phyloP scores from a whole-genome alignment of 53 echinoderm and acorn worm species.

The Luidia sarsii region DNA sequence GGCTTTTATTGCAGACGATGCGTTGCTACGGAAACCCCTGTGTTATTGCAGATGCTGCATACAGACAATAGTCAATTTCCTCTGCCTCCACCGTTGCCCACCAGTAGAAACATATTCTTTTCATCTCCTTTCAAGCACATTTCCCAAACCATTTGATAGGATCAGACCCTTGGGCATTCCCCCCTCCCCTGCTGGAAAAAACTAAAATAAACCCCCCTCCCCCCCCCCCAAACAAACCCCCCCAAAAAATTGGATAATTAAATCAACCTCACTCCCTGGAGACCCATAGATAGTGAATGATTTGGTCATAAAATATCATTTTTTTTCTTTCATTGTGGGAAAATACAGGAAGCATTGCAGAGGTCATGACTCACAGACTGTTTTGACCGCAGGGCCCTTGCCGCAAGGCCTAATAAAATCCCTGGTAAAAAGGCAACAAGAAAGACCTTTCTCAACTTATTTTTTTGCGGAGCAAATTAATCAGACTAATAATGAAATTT shows the following conservation, averaged over 20 bases:
- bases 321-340: background rate
- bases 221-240: background rate
- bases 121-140: background rate
- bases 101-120: background rate
- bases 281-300: conserved; percentile 24
- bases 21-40: background rate
- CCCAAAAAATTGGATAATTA: conserved; percentile 25
- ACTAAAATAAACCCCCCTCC: background rate
- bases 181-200: background rate
- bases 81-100: too few species aligned
- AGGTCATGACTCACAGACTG: conserved; percentile 41
- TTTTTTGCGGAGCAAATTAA: background rate
- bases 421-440: too few species aligned
- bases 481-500: conserved; percentile 13
- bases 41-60: conserved; percentile 24
- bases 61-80: background rate
- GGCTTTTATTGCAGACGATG: too few species aligned
- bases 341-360: background rate
- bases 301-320: conserved; percentile 1
- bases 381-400: conserved; percentile 10
- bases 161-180: too few species aligned
- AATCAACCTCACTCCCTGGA: conserved; percentile 31
- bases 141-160: background rate
- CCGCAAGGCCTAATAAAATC: background rate
- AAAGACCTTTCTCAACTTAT: too few species aligned